Evolutionary conservation across 30 jellyfish, hydroid and myxozoan genomes (phyloP), one percentile per base, ranked within the genome.

Genomic region (Aurelia sp.): DNA sequence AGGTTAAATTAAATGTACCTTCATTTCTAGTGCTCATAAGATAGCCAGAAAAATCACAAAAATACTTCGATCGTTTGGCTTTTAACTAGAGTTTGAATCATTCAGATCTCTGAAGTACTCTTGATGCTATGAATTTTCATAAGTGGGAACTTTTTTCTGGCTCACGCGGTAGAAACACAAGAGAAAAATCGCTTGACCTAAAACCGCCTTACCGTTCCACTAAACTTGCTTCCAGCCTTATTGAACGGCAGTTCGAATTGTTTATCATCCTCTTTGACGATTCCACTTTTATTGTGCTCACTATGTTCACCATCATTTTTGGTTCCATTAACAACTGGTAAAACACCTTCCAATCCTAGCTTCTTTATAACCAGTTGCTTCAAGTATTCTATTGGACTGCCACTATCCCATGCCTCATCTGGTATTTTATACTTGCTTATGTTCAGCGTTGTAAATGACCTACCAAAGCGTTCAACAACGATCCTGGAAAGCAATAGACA

Each of bases 321-420:
- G n/a, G 57, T 13, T 30, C 20, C n/a, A 12, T 50, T 58, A 9
- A 19, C 67, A 63, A 6, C 8, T 11, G 82, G 75, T 17, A 23
- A 75, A n/a, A 82, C 52, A n/a, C 20, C 63, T 50, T 55, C 62
- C n/a, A 71, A 18, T 16, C 81, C 47, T 2, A 82, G 27, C 1
- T 44, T 44, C 55, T 82, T 82, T 19, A 21, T 55, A 21, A 82
- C 71, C 22, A 82, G 64, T 35, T 17, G 17, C 18, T 72, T 55
- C 33, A 82, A 77, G 62, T 82, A 82, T 2, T 22, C 63, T n/a
- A 62, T 35, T 13, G 73, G 91, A 31, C 81, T 74, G 62, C 61
- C 73, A 16, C 66, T 33, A 20, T 70, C 20, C 91, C 91, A 82
- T 15, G 91, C 91, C 30, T 70, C 66, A 58, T 82, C 91, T 6